phyloP scores from a whole-genome alignment of 2,113 vertebrate species.

The Phylloscopus trochiloides region DNA sequence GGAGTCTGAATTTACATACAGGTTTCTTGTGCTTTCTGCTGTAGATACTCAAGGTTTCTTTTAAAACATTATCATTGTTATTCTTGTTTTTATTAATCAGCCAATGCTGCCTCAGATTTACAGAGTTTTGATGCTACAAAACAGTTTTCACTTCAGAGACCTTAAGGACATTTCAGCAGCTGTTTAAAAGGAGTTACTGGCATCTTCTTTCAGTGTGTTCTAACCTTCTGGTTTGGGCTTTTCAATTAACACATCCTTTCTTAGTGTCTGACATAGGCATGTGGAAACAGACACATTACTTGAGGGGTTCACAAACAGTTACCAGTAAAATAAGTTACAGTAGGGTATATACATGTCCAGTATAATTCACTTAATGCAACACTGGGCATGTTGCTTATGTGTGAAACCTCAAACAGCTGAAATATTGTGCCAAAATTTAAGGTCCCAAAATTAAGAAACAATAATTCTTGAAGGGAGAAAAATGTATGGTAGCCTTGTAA shows the following conservation, averaged over 20 bases:
- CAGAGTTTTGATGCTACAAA: neutral
- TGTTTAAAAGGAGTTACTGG: neutral
- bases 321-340: neutral
- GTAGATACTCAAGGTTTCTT: neutral
- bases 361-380: neutral
- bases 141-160: neutral
- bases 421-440: neutral
- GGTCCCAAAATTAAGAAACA: neutral
- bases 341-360: neutral
- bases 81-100: neutral
- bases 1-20: neutral
- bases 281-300: neutral
- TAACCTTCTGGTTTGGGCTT: neutral
- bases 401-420: neutral
- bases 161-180: neutral
- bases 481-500: neutral
- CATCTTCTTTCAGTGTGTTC: neutral
- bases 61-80: neutral
- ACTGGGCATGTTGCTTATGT: neutral
- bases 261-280: neutral
- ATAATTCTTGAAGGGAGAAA: neutral
- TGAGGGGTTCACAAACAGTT: neutral
- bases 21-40: neutral
- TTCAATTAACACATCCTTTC: neutral
- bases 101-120: neutral